phyloP scores from a whole-genome alignment of 1,140 invertebrate genomes.

The Temnothorax curvispinosus region DNA sequence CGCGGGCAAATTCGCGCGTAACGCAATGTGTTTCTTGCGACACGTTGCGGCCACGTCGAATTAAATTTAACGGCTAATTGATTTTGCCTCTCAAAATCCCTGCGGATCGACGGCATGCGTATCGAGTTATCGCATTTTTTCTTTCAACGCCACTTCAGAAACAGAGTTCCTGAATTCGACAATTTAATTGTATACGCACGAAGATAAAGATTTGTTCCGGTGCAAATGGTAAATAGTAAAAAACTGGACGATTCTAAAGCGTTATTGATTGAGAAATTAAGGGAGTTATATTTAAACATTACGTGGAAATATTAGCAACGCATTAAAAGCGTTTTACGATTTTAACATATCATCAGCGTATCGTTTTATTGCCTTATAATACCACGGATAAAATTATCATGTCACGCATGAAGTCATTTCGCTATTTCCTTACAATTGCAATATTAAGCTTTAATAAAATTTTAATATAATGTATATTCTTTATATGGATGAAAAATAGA shows the following conservation, averaged over 20 bases:
- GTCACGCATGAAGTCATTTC: not conserved
- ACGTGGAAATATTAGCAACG: not conserved
- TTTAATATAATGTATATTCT: not conserved
- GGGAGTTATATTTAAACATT: not conserved
- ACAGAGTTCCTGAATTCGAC: not conserved
- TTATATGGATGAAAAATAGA: not conserved
- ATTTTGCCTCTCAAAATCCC: constrained; percentile 34
- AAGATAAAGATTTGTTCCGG: not conserved
- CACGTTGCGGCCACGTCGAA: constrained; percentile 52
- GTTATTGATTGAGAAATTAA: constrained; percentile 23
- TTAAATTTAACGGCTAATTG: constrained; percentile 62
- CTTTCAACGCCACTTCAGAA: not conserved
- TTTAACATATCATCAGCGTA: not conserved
- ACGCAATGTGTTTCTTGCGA: constrained; percentile 58
- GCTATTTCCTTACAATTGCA: not conserved
- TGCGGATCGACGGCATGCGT: not conserved
- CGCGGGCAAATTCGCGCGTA: constrained; percentile 50
- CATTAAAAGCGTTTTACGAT: not conserved
- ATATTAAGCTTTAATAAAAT: not conserved
- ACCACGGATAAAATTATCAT: not conserved
- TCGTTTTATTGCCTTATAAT: constrained; percentile 23
- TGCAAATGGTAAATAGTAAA: not conserved
- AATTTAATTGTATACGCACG: constrained; percentile 17
- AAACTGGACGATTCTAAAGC: not conserved
- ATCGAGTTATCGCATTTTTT: constrained; percentile 19